These are phyloP conservation scores for Drosophila lacertosa DNA, from an alignment of 1,140 invertebrate genomes.

Conservation along the genomic window DNA sequence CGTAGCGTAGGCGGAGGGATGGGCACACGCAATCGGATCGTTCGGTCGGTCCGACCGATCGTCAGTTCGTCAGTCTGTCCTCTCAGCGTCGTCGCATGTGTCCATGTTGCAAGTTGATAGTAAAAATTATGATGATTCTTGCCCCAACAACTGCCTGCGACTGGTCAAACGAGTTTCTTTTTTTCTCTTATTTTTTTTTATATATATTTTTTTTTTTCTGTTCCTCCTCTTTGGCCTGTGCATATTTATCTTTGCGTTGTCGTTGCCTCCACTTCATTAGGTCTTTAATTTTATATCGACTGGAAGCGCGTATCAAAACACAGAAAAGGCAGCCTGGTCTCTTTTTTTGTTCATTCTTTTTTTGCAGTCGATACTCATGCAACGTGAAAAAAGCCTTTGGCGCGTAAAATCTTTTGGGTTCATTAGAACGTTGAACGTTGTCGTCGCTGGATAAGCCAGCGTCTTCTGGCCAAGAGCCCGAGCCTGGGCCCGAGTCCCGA, in stretches of 20 bases:
- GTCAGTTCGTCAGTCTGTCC: constrained; percentile 5
- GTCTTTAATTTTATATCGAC: constrained; percentile 80
- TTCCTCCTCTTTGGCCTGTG: constrained; percentile 44
- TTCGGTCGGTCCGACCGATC: constrained; percentile 10
- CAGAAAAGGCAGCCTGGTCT: constrained; percentile 48
- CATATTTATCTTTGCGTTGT: constrained; percentile 79
- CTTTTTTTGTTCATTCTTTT: constrained; percentile 20
- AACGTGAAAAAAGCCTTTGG: constrained; percentile 76
- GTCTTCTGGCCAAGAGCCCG: constrained; percentile 10
- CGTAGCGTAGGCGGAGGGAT: constrained; percentile 56
- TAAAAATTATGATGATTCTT: constrained; percentile 82
- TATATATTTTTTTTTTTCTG: constrained; percentile 12
- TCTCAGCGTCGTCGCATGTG: constrained; percentile 50
- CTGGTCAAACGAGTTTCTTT: constrained; percentile 75
- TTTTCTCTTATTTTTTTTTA: constrained; percentile 35
- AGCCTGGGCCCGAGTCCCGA: constrained; percentile 1
- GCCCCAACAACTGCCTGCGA: constrained; percentile 65
- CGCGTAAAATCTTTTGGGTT: constrained; percentile 80
- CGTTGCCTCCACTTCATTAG: constrained; percentile 79
- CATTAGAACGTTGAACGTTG: constrained; percentile 79
- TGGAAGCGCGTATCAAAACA: constrained; percentile 73
- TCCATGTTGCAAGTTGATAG: constrained; percentile 81
- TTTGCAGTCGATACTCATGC: constrained; percentile 56
- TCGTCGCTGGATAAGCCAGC: constrained; percentile 40
- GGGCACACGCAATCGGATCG: constrained; percentile 70